phyloP scores from a whole-genome alignment of 2,113 vertebrate genomes.

The Zosterops japonicus region DNA sequence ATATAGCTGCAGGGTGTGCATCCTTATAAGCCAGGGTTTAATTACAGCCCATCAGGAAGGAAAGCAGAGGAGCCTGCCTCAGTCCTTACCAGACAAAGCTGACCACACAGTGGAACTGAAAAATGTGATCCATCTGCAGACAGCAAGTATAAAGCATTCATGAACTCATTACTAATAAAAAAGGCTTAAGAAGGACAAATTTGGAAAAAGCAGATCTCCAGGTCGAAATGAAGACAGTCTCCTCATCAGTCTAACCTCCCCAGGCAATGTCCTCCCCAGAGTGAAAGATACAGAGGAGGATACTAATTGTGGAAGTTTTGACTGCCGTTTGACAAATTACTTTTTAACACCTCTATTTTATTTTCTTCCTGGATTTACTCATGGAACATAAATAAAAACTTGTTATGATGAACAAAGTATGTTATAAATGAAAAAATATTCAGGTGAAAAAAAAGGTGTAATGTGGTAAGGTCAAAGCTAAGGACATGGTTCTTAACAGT shows the following conservation, averaged over 20 bases:
- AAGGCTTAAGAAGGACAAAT: background rate
- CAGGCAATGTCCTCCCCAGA: background rate
- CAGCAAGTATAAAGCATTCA: background rate
- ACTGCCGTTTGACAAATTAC: background rate
- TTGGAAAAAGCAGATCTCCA: background rate
- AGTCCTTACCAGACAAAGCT: background rate
- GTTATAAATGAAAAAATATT: background rate
- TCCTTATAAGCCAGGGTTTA: slow-evolving; percentile 1
- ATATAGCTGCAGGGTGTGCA: background rate
- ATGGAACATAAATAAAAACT: background rate
- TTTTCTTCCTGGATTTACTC: background rate
- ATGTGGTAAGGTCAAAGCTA: background rate
- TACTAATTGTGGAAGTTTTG: background rate
- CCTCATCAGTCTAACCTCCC: background rate
- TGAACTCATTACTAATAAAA: background rate
- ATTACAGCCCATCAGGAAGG: slow-evolving; percentile 8
- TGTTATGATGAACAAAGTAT: background rate
- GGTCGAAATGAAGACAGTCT: background rate
- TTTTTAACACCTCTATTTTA: background rate
- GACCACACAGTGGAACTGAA: background rate
- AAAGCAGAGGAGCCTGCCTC: background rate
- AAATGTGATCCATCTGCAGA: background rate
- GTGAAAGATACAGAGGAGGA: background rate
- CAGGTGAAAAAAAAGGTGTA: background rate
- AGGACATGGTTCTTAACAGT: background rate